Evolutionary conservation across 2,888 invertebrate species (phyloP), one percentile per base, ranked within the genome.

Genomic region (Drepana falcataria): DNA sequence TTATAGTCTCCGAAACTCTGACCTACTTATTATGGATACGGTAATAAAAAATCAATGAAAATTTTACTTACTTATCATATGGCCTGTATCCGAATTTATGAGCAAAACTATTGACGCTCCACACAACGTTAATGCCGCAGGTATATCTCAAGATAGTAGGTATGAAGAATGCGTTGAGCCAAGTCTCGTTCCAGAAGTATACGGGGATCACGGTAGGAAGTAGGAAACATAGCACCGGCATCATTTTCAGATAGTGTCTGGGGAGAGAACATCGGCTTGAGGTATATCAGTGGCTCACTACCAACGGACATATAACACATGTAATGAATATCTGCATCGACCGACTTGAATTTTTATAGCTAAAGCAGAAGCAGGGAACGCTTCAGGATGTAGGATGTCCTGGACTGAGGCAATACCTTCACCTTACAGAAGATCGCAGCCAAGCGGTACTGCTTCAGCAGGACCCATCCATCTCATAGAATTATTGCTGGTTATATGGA

Each of bases 21-120:
- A 44, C 44, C 44, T 9, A 9, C 9, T 9, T 44, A 44, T 9
- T 44, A 44, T 4, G 44, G 40, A 21, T 44, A 44, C 6, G 44
- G 6, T 9, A 9, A 9, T 9, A 9, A 44, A 44, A 9, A 9
- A 37, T 9, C 21, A 48, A 47, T 48, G 4, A 5, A 51, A 48
- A 35, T 40, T 33, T 49, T 33, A 80, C 91, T 88, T 81, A 95
- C 94, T 93, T 93, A 82, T 98, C 98, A 81, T 97, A 98, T 2
- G 98, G 98, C 71, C 94, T 95, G 79, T 93, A 95, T 62, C 98
- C 98, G 90, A 95, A 97, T 69, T 95, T 94, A 78, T 98, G 98
- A 0, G 98, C 97, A 2, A 96, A 96, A 69, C 97, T 97, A 85
- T 98, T 98, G 4, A 98, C 97, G 62, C 96, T 90, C 98, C 98